phyloP scores from a whole-genome alignment of 92 coral and sea anemone genomes.

The Desmophyllum pertusum region DNA sequence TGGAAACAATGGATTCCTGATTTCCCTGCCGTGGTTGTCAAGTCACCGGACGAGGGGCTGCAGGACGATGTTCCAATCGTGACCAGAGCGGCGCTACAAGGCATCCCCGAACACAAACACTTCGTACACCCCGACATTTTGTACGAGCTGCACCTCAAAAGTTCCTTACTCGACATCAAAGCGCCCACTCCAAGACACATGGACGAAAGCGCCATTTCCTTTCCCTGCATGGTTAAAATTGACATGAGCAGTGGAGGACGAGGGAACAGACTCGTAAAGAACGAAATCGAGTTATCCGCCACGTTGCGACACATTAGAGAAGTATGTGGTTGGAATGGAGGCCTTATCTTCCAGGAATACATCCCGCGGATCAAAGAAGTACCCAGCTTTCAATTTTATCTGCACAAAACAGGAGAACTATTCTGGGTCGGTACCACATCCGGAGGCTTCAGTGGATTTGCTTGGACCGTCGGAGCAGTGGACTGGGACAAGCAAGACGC shows the following conservation, averaged over 20 bases:
- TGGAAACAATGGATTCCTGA: constrained; percentile 71
- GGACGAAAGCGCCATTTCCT: constrained; percentile 32
- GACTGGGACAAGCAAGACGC: constrained; percentile 68
- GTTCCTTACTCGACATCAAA: constrained; percentile 46
- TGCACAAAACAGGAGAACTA: constrained; percentile 57
- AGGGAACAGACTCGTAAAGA: constrained; percentile 51
- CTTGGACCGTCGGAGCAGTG: constrained; percentile 46
- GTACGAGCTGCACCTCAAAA: constrained; percentile 57
- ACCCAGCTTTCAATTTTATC: constrained; percentile 62
- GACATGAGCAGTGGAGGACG: constrained; percentile 56
- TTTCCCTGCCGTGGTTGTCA: constrained; percentile 43
- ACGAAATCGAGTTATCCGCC: constrained; percentile 42
- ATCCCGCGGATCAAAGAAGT: constrained; percentile 51
- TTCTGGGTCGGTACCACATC: constrained; percentile 57
- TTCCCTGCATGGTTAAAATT: constrained; percentile 65
- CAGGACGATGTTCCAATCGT: constrained; percentile 55
- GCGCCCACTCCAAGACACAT: constrained; percentile 55
- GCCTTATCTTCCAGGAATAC: constrained; percentile 29
- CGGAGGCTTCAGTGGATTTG: constrained; percentile 46
- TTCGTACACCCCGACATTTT: constrained; percentile 57
- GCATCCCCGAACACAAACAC: constrained; percentile 56
- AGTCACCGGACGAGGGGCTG: constrained; percentile 64
- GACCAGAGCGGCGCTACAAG: constrained; percentile 52
- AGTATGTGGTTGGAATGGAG: constrained; percentile 42
- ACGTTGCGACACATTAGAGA: constrained; percentile 45